A percentile compares a stretch with the other conserved stretches of the same genome.
These are phyloP conservation scores for Anagrus nilaparvatae DNA, from an alignment of 1,140 invertebrate species.

Conservation along the genomic window DNA sequence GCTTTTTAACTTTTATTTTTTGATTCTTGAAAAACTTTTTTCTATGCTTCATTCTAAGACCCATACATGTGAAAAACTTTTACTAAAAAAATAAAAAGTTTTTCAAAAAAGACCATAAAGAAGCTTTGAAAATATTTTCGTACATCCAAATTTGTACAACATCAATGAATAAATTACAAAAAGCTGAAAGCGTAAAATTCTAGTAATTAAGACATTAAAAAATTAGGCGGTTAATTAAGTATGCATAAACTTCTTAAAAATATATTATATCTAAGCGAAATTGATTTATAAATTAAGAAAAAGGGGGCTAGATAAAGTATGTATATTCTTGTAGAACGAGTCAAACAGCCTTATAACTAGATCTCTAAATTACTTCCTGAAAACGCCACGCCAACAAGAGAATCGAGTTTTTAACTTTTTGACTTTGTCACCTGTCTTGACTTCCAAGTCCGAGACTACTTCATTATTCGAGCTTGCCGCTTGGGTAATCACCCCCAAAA, in stretches of 20 bases:
- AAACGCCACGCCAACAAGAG: conserved; percentile 15
- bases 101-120: too few relatives aligned
- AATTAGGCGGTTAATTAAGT: conserved; percentile 13
- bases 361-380: conserved; percentile 26
- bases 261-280: background rate
- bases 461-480: conserved; percentile 5
- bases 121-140: background rate
- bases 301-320: background rate
- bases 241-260: background rate
- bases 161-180: background rate
- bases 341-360: conserved; percentile 25
- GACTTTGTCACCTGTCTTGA: conserved; percentile 29
- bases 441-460: conserved; percentile 10
- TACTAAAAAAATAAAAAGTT: too few relatives aligned
- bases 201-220: background rate
- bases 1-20: too few relatives aligned
- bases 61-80: too few relatives aligned
- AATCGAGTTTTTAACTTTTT: conserved; percentile 30
- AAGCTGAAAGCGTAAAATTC: background rate
- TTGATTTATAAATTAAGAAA: background rate
- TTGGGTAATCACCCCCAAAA: background rate
- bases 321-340: conserved; percentile 28
- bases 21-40: too few relatives aligned
- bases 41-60: too few relatives aligned
- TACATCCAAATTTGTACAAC: background rate